Percentiles rank a stretch among this genome's conserved stretches.
Conservation (phyloP, 1,140 invertebrate species). For the Drosophila eugracilis region DNA sequence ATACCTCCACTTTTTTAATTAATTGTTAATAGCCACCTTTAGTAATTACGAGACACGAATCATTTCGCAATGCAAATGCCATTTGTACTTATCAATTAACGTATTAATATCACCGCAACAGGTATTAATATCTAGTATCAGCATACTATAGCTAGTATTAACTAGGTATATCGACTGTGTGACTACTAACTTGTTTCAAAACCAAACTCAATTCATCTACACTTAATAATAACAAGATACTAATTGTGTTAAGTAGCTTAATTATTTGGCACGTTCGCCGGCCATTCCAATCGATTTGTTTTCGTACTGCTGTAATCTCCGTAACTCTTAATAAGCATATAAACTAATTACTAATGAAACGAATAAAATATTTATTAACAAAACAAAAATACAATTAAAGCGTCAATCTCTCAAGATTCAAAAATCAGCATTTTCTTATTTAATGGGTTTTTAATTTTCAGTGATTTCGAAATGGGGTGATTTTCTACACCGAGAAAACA, state of each 20-base stretch:
- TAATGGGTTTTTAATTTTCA: not conserved
- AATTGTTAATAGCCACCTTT: conserved; percentile 42
- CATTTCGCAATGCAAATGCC: conserved; percentile 43
- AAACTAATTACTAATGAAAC: conserved; percentile 45
- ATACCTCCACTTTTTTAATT: conserved; percentile 46
- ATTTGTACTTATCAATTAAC: conserved; percentile 51
- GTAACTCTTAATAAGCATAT: conserved; percentile 55
- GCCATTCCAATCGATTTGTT: conserved; percentile 50
- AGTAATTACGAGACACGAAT: conserved; percentile 30
- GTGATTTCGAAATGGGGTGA: not conserved
- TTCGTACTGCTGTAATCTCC: conserved; percentile 56
- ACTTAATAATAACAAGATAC: conserved; percentile 49
- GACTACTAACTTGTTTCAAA: conserved; percentile 53
- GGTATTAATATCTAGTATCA: conserved; percentile 57
- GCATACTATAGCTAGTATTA: conserved; percentile 58
- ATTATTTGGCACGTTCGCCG: conserved; percentile 47
- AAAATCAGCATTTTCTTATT: conserved; percentile 5
- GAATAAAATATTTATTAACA: conserved; percentile 58
- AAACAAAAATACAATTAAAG: conserved; percentile 37
- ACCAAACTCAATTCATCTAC: conserved; percentile 67
- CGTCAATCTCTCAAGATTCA: conserved; percentile 29
- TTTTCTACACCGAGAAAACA: not conserved
- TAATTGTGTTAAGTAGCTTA: conserved; percentile 59
- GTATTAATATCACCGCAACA: conserved; percentile 49
- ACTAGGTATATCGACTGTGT: conserved; percentile 66